These are phyloP conservation scores for Gymnothorax javanicus DNA, from an alignment of 2,797 vertebrate genomes.

Conservation along the genomic window DNA sequence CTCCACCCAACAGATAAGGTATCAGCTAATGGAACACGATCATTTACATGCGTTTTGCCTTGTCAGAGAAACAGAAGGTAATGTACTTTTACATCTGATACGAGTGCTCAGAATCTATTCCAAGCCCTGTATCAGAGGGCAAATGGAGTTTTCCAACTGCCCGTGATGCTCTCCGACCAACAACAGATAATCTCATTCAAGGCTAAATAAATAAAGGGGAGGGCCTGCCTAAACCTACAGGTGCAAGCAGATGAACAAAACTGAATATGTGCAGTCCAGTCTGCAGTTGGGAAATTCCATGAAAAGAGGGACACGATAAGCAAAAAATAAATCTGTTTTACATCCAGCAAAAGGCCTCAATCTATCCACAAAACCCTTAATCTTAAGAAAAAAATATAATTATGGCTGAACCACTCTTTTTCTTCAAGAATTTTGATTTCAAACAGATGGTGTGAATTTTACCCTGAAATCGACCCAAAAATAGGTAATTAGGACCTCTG, in stretches of 20 bases:
- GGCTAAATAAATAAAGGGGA: conserved; percentile 20
- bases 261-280: neutral
- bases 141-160: neutral
- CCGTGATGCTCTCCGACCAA: neutral
- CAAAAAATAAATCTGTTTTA: too few relatives aligned
- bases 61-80: neutral
- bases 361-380: too few relatives aligned
- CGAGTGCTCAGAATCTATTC: neutral
- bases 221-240: conserved; percentile 2
- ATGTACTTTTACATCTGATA: neutral
- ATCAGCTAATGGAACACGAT: neutral
- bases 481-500: too few relatives aligned
- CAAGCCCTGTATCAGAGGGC: neutral
- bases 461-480: too few relatives aligned
- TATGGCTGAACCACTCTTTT: too few relatives aligned
- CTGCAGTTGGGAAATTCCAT: too few relatives aligned
- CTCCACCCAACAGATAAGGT: neutral
- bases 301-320: too few relatives aligned
- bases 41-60: neutral
- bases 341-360: too few relatives aligned
- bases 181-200: conserved; percentile 11
- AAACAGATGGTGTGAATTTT: too few relatives aligned
- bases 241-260: conserved; percentile 14
- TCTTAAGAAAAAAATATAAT: too few relatives aligned
- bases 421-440: too few relatives aligned